Base-by-base conservation (phyloP, 2,797 vertebrate species). In the Myotis daubentonii region DNA sequence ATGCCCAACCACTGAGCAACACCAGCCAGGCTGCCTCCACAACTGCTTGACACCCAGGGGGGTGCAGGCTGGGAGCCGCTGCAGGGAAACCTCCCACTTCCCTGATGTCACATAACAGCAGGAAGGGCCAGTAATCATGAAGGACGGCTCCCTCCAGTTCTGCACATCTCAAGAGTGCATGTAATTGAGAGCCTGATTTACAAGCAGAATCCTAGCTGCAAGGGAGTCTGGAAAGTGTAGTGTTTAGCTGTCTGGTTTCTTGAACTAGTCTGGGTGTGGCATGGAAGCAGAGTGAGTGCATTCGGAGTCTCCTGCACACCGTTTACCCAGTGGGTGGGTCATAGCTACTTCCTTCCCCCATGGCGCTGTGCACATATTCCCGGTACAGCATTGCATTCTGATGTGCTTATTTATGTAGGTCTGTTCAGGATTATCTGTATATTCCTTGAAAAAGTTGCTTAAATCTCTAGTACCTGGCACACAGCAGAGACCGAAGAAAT, bases 321-420 rank as follows among this genome's bases (percentile, higher is more conserved):
- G 2, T 78, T 68, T 89, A 28, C 12, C 4, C 16, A 36, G 51
- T 49, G 25, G 12, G 41, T 22, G 36, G 15, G 15, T 71, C 28
- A 3, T 1, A 72, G 53, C 28, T 62, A 28, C 5, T 23, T 47
- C 51, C 53, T 68, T 25, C 20, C 44, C 44, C 13, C 16, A 20
- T 17, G 41, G 41, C 0, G 3, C 20, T 23, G 6, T 20, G 13
- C 16, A 0, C 16, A 0, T 49, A 22, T 4, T 49, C 62, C 33
- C 49, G 2, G 12, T 3, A 15, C 10, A 38, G 71, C 25, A 15
- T 49, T 74, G 53, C 38, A n/a, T 55, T 81, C 53, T 36, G 53
- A 33, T 66, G 33, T 81, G 25, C 16, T n/a, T 60, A 16, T 51
- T 68, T 68, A n/a, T 41, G 41, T 25, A 3, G 30, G 78, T 30